Evolutionary conservation across 1,140 invertebrate species (phyloP), one percentile per base, ranked within the genome.

Genomic region (Trissolcus basalis): DNA sequence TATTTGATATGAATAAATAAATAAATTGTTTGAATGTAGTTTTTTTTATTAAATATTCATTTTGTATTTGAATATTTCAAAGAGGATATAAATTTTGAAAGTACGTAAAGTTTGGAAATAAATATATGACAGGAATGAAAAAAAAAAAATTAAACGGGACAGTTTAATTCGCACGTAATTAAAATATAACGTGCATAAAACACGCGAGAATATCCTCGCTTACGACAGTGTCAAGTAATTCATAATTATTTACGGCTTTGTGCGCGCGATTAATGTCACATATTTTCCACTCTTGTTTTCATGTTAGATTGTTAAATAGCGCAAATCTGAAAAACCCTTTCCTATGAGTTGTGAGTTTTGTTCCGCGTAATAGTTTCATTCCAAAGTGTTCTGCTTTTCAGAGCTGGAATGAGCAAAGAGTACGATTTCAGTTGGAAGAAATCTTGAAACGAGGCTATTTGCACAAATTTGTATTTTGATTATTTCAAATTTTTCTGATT

Each of bases 261-360:
- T 72, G 59, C 53, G 27, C 41, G 32, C 65, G 47, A 65, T 72
- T 65, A 77, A 78, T 73, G 71, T 77, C 55, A 77, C 59, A 74
- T 77, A 68, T 77, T 80, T 68, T 79, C 45, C 67, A 85, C 82
- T 86, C 81, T 86, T 86, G 79, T 72, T 85, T 85, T 86, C 84
- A 61, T 68, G 71, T 74, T 71, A 58, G 56, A 79, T 59, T 77
- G 71, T 61, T 72, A 81, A 80, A 70, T 74, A 79, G 77, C 64
- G 69, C 77, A 79, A 63, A 74, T 68, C 63, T 73, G 69, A 67
- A 67, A 79, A 81, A 79, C 73, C 77, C 71, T 79, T 78, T 74
- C 77, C 60, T 74, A 55, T 43, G 54, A 71, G 58, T 41, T 44
- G 51, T 39, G 56, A 53, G 56, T 78, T 68, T 75, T 64, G 71